These are phyloP conservation scores for Rhinopomastus cyanomelas DNA, from an alignment of 2,113 vertebrate genomes.

Conservation along the genomic window DNA sequence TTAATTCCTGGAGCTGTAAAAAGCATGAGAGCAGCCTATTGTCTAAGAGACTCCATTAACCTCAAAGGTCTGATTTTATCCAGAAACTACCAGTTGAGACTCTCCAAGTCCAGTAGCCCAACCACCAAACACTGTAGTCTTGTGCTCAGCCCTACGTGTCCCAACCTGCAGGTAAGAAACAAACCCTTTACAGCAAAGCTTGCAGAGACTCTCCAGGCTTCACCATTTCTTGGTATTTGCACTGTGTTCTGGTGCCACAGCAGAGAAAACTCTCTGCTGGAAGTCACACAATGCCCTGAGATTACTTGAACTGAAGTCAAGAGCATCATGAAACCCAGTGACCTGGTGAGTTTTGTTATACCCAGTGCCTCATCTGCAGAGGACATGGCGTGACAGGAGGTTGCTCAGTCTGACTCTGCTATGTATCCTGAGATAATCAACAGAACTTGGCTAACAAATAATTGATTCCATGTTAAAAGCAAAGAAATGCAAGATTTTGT, in stretches of 20 bases:
- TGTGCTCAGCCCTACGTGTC: rapidly evolving
- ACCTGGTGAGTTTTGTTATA: background rate
- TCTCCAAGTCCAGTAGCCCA: background rate
- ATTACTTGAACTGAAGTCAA: too few species aligned
- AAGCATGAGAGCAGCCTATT: background rate
- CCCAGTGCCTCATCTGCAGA: background rate
- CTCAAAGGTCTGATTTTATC: background rate
- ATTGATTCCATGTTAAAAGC: background rate
- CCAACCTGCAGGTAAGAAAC: background rate
- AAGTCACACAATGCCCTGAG: rapidly evolving
- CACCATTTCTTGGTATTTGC: background rate
- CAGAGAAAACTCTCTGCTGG: background rate
- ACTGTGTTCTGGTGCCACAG: background rate
- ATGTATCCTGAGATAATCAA: background rate
- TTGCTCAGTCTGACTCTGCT: background rate
- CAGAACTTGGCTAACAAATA: background rate
- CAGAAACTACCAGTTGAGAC: background rate
- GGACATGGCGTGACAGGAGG: background rate
- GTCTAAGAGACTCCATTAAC: background rate
- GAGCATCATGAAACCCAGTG: background rate
- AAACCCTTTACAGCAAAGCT: background rate
- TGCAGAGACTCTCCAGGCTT: background rate
- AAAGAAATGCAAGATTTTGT: background rate
- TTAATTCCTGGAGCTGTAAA: background rate
- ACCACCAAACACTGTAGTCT: background rate